These are phyloP conservation scores for Tetragnatha montana DNA, from an alignment of 2,888 invertebrate species.

Conservation along the genomic window DNA sequence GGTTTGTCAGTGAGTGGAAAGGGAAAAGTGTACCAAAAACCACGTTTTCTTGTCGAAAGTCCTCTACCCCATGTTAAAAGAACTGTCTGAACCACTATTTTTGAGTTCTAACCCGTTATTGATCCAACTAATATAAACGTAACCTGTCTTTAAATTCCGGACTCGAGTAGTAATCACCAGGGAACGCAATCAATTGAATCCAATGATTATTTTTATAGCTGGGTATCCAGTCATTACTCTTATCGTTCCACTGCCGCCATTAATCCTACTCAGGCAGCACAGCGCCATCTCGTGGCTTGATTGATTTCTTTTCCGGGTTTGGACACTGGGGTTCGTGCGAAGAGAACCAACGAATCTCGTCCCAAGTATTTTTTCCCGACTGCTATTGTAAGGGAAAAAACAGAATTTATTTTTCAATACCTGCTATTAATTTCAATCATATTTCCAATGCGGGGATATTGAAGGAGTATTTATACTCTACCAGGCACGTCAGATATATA, in stretches of 20 bases:
- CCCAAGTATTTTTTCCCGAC: not conserved
- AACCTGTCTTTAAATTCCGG: not conserved
- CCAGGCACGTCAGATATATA: too few relatives aligned
- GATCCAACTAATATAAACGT: not conserved
- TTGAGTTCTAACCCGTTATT: too few relatives aligned
- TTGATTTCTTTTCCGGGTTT: slow-evolving; percentile 54
- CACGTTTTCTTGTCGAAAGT: too few relatives aligned
- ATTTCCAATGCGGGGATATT: too few relatives aligned
- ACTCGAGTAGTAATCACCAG: not conserved
- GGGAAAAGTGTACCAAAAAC: too few relatives aligned
- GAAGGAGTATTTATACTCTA: too few relatives aligned
- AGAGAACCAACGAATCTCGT: slow-evolving; percentile 44
- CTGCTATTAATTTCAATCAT: too few relatives aligned
- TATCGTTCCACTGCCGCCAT: slow-evolving; percentile 47
- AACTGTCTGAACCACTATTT: too few relatives aligned
- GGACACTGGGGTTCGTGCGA: slow-evolving; percentile 3
- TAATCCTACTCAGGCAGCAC: slow-evolving; percentile 33
- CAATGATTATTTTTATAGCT: slow-evolving; percentile 54
- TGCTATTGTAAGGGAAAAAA: too few relatives aligned
- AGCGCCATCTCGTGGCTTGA: slow-evolving; percentile 53
- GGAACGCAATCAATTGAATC: slow-evolving; percentile 17
- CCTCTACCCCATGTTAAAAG: too few relatives aligned
- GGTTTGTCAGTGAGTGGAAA: too few relatives aligned
- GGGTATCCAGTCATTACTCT: slow-evolving; percentile 52
- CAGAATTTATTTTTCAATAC: too few relatives aligned